These are phyloP conservation scores for Magallana nippona DNA, from an alignment of 2,888 invertebrate species.

Conservation along the genomic window DNA sequence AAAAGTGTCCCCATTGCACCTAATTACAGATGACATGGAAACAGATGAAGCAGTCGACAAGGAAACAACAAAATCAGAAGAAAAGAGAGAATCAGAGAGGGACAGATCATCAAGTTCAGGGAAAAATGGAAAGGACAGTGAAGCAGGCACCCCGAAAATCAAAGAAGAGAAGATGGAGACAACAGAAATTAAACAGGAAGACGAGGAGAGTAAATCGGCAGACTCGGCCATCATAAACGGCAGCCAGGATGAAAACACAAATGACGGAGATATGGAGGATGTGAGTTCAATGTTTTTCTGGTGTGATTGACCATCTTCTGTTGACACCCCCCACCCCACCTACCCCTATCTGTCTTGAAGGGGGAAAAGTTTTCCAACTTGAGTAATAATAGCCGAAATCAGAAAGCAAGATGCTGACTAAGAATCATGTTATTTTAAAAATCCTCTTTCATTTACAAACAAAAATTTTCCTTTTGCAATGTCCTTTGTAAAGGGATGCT, in stretches of 20 bases:
- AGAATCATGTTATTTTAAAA: no score
- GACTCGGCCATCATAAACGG: slow-evolving; percentile 47
- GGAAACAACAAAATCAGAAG: slow-evolving; percentile 47
- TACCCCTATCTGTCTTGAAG: no score
- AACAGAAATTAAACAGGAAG: slow-evolving; percentile 51
- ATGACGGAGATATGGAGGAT: slow-evolving; percentile 59
- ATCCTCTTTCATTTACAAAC: no score
- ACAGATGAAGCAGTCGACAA: slow-evolving; percentile 60
- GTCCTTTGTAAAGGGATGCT: no score
- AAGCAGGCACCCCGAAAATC: slow-evolving; percentile 49
- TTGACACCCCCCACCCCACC: no score
- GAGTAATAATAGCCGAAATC: no score
- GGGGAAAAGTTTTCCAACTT: no score
- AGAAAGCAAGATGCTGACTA: no score
- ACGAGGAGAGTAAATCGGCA: slow-evolving; percentile 41
- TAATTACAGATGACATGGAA: slow-evolving; percentile 58
- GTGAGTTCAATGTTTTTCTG: slow-evolving; percentile 49
- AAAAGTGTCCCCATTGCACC: no score
- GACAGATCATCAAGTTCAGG: neutral
- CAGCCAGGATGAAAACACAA: slow-evolving; percentile 42
- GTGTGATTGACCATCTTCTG: no score
- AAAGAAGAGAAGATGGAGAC: slow-evolving; percentile 66
- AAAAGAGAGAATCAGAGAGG: slow-evolving; percentile 44
- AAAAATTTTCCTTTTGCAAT: no score
- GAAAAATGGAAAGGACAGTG: slow-evolving; percentile 40